phyloP scores from a whole-genome alignment of 1,140 invertebrate species.

The Microvelia longipes region DNA sequence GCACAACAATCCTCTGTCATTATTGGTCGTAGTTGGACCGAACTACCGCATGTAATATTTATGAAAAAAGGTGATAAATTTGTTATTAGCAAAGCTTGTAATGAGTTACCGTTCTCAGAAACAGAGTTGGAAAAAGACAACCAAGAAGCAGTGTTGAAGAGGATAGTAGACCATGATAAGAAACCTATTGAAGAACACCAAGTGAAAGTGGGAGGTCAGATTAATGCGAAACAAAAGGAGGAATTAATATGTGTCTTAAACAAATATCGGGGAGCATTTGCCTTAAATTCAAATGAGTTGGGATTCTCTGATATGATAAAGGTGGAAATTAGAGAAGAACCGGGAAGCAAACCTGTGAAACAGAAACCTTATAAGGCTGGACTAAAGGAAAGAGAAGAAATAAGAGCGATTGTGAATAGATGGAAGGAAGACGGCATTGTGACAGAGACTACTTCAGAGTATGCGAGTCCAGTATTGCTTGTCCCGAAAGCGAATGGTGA shows the following conservation, averaged over 20 bases:
- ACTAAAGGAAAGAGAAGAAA: background rate
- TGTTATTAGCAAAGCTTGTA: background rate
- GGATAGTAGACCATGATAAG: background rate
- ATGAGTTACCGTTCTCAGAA: background rate
- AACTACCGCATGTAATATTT: background rate
- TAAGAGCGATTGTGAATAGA: background rate
- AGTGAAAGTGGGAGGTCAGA: background rate
- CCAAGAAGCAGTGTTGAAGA: background rate
- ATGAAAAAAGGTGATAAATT: background rate
- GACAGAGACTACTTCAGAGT: background rate
- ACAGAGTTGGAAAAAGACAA: background rate
- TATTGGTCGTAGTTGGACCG: background rate
- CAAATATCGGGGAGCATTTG: background rate
- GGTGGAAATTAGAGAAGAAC: background rate
- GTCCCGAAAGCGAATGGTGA: conserved; percentile 21
- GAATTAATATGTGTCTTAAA: background rate
- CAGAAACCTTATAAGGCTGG: background rate
- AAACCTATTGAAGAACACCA: background rate
- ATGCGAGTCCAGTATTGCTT: conserved; percentile 19
- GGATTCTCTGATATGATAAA: background rate
- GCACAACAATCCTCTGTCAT: background rate
- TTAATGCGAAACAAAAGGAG: background rate
- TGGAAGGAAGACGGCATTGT: background rate
- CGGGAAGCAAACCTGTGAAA: background rate
- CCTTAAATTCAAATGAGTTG: background rate